Evolutionary conservation across 2,797 vertebrate genomes (phyloP).

Genomic region (Pangasius sanitwongsei): DNA sequence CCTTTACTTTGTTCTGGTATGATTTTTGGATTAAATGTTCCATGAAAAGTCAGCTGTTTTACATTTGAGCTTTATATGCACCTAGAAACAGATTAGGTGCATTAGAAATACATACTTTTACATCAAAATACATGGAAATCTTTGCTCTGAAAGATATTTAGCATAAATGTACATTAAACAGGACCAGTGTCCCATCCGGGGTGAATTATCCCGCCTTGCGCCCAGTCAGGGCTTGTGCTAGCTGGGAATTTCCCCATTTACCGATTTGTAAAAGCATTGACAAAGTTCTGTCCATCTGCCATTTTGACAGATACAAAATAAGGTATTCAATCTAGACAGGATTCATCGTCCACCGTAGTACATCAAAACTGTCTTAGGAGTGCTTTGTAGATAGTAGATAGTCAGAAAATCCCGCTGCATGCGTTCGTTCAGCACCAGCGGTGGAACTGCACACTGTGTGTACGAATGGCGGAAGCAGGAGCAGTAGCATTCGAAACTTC

Average conservation of each 20-base stretch:
- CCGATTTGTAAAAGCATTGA: neutral
- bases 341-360: neutral
- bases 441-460: neutral
- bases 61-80: neutral
- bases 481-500: neutral
- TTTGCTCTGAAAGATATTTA: neutral
- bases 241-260: neutral
- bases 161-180: neutral
- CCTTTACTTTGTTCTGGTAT: neutral
- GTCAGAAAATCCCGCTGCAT: neutral
- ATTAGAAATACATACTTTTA: neutral
- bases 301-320: neutral
- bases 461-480: neutral
- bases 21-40: neutral
- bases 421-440: neutral
- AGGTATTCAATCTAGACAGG: neutral
- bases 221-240: neutral
- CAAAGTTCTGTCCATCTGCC: neutral
- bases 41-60: neutral
- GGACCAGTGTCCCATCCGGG: neutral
- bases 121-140: neutral
- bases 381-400: neutral
- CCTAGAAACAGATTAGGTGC: neutral
- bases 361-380: neutral
- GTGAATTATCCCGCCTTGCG: neutral